Evolutionary conservation across 2,797 vertebrate species (phyloP).

Genomic region (Arctocebus calabarensis): DNA sequence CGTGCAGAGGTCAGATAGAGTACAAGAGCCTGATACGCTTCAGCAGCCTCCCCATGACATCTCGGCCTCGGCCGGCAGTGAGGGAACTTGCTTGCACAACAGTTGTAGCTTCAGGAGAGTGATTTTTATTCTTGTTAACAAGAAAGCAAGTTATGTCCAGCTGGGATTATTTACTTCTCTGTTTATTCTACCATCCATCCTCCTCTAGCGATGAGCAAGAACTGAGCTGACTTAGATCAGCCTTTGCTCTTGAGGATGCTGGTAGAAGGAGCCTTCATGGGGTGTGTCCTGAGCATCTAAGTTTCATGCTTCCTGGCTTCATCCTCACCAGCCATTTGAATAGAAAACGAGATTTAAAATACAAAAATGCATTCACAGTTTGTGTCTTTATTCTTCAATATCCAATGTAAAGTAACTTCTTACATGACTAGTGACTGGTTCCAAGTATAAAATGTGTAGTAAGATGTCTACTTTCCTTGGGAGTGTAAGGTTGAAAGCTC

Average conservation of each 20-base stretch:
- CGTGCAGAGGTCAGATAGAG: not conserved
- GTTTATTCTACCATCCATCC: not conserved
- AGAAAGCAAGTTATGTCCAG: not conserved
- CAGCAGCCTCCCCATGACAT: not conserved
- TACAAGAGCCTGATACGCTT: rapidly evolving
- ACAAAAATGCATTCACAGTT: not conserved
- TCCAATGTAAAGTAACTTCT: not conserved
- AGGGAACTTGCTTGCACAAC: not conserved
- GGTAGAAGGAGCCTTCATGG: too few species aligned
- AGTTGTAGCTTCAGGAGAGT: not conserved
- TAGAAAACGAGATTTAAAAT: not conserved
- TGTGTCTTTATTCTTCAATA: not conserved
- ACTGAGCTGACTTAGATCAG: not conserved
- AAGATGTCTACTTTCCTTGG: not conserved
- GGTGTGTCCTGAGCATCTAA: rapidly evolving
- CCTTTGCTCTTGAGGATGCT: rapidly evolving
- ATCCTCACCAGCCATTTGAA: not conserved
- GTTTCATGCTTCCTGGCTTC: not conserved
- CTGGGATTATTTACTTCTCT: not conserved
- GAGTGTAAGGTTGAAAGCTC: too few species aligned
- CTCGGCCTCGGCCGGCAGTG: not conserved
- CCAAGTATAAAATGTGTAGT: not conserved
- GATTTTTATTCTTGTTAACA: not conserved
- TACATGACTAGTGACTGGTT: not conserved
- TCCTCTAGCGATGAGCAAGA: not conserved